These are phyloP conservation scores for Zaprionus camerounensis DNA, from an alignment of 1,140 invertebrate genomes.

Conservation along the genomic window DNA sequence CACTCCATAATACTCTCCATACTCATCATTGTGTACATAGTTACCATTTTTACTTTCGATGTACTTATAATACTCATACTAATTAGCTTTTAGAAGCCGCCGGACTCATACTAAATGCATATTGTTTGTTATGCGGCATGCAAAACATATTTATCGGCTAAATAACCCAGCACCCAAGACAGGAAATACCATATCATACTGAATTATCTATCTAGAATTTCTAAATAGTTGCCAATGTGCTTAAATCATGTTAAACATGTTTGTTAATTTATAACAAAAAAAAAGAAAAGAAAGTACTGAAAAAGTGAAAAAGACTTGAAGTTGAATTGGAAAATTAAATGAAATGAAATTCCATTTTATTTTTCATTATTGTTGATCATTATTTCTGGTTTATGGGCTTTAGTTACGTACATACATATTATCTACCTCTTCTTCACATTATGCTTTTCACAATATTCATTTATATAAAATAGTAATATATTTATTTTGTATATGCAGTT, in stretches of 20 bases:
- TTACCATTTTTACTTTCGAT: conserved; percentile 5
- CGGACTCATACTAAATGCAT: conserved; percentile 31
- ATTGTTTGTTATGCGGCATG: conserved; percentile 38
- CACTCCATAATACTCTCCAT: background rate
- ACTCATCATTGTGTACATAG: conserved; percentile 25
- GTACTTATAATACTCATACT: conserved; percentile 15
- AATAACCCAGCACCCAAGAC: conserved; percentile 11
- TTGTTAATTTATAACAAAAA: conserved; percentile 45
- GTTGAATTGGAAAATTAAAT: conserved; percentile 69
- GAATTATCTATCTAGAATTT: conserved; percentile 26
- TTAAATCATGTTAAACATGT: conserved; percentile 63
- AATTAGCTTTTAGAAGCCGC: conserved; percentile 37
- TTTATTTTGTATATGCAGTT: background rate
- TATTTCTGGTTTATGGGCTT: conserved; percentile 46
- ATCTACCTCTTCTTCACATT: background rate
- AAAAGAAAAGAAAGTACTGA: conserved; percentile 17
- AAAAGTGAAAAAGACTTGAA: conserved; percentile 25
- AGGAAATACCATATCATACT: conserved; percentile 1
- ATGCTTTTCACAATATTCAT: background rate
- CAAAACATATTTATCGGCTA: conserved; percentile 27
- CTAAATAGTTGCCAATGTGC: conserved; percentile 36
- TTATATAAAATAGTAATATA: background rate
- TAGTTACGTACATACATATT: background rate
- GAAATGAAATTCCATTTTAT: conserved; percentile 62
- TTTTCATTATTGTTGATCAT: conserved; percentile 54